phyloP scores from a whole-genome alignment of 2,797 vertebrate genomes.

The Enteromius treurensis region DNA sequence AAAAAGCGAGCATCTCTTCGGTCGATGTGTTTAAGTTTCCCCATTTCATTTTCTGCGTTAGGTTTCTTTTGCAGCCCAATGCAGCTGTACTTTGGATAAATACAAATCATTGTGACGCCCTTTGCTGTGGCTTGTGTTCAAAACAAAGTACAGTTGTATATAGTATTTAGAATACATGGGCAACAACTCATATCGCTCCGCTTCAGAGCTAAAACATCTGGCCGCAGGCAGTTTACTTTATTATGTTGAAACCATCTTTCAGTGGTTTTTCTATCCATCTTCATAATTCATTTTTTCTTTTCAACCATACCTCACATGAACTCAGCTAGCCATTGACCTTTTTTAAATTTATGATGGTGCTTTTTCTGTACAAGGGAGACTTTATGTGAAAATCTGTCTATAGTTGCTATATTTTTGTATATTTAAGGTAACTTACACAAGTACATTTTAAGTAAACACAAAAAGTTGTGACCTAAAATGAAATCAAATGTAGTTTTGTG shows the following conservation, averaged over 20 bases:
- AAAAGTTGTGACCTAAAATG: slow-evolving; percentile 47
- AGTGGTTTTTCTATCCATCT: slow-evolving; percentile 62
- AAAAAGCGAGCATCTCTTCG: slow-evolving; percentile 41
- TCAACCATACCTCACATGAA: slow-evolving; percentile 86
- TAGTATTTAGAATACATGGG: slow-evolving; percentile 7
- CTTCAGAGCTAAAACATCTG: slow-evolving; percentile 66
- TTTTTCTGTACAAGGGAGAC: slow-evolving; percentile 77
- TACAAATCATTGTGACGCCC: neutral
- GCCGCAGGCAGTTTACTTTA: slow-evolving; percentile 67
- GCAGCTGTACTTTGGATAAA: slow-evolving; percentile 20
- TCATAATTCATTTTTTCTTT: slow-evolving; percentile 54
- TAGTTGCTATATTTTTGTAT: slow-evolving; percentile 54
- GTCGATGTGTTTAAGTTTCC: slow-evolving; percentile 9
- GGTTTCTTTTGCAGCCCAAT: neutral
- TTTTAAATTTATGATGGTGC: slow-evolving; percentile 75
- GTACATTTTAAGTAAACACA: slow-evolving; percentile 12
- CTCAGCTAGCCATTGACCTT: slow-evolving; percentile 79
- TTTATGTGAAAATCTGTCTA: slow-evolving; percentile 56
- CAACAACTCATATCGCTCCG: slow-evolving; percentile 57
- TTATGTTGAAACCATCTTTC: slow-evolving; percentile 69
- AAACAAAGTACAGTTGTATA: slow-evolving; percentile 19
- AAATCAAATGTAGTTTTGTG: slow-evolving; percentile 47
- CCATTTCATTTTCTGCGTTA: neutral
- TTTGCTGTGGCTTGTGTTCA: slow-evolving; percentile 35
- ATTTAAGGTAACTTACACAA: slow-evolving; percentile 40